Evolutionary conservation across 1,140 invertebrate genomes (phyloP), one percentile per base, ranked within the genome.

Genomic region (Rhizoglyphus robini): DNA sequence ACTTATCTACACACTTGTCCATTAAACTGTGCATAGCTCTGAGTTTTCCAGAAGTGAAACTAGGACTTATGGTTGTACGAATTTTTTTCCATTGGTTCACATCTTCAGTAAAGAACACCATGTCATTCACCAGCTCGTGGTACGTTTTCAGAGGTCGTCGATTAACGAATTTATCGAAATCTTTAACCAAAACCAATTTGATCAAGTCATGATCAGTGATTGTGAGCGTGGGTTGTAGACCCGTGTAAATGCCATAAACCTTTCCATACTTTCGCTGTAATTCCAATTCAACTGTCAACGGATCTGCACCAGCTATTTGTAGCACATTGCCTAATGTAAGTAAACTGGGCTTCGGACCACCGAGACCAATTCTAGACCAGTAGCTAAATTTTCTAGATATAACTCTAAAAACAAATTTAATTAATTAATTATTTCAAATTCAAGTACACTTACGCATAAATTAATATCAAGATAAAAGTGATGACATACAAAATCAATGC

Each of bases 41-140:
- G 66, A 83, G 75, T 71, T 82, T 83, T 0, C 76, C 79, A 66
- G 77, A 70, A 31, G 81, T 81, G 67, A 83, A 83, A 4, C 81
- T 76, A 27, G 81, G 79, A 4, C 79, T 77, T 1, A 83, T 70
- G 48, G 78, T 78, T 20, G 69, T 74, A 27, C 83, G 72, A 2
- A 83, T 70, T 29, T 76, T 70, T 60, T 77, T 78, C 83, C 83
- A 84, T 66, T 76, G 73, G 23, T 72, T 66, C 13, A 78, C 80
- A 49, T 36, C 8, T 29, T 34, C 32, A 41, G 18, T 8, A 18
- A n/a, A 20, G 18, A 34, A 25, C 8, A 67, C 8, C 4, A 27
- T 66, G 5, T 67, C 57, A 23, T 25, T 11, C 8, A 18, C 18
- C n/a, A 66, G 31, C 23, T 30, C 13, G 25, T 69, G 11, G 4